Conservation (phyloP, 2,113 vertebrate species). For the Glareola pratincola region DNA sequence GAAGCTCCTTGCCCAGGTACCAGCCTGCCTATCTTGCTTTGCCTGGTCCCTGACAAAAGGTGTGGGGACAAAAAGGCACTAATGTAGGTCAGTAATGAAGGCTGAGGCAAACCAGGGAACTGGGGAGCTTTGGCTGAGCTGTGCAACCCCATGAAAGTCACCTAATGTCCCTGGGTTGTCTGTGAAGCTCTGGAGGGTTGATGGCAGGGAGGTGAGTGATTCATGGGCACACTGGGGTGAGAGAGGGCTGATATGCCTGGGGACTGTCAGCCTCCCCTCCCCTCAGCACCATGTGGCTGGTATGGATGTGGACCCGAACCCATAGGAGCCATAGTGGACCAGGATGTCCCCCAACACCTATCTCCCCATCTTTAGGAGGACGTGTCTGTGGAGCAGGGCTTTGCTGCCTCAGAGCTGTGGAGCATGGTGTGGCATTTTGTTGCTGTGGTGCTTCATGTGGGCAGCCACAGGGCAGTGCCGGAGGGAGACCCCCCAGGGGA, state of each 20-base stretch:
- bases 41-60: neutral
- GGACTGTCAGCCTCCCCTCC: neutral
- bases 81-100: neutral
- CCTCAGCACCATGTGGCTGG: neutral
- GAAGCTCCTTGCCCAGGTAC: constrained; percentile 74
- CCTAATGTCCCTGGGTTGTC: neutral
- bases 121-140: neutral
- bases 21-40: neutral
- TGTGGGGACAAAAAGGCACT: neutral
- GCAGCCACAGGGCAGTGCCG: neutral
- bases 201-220: neutral
- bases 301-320: neutral
- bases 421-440: constrained; percentile 68
- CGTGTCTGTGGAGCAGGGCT: neutral
- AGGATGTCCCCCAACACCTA: neutral
- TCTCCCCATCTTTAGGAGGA: constrained; percentile 28
- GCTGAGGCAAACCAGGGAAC: neutral
- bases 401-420: constrained; percentile 72
- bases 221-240: neutral
- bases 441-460: constrained; percentile 49
- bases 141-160: neutral
- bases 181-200: neutral
- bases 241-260: neutral
- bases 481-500: constrained; percentile 28
- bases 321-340: neutral